Base-by-base conservation (phyloP, 2,888 invertebrate species). In the Amphipyra berbera region DNA sequence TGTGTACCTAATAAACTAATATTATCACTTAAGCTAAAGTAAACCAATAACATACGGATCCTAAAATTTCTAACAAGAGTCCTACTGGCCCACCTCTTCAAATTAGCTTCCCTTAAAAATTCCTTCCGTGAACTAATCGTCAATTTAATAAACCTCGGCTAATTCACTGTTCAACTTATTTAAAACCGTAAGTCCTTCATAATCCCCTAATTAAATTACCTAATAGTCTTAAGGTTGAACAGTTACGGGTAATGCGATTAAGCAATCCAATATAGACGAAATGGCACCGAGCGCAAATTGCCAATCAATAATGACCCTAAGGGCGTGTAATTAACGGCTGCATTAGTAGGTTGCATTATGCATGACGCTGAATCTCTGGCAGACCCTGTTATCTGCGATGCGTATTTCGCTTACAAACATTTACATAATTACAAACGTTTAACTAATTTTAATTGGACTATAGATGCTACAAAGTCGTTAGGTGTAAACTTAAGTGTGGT, bases 301-400 rank as follows among this genome's bases (percentile, higher is more conserved):
- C 84, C 88, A 91, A 90, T 90, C 89, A 90, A 90, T 89, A 86
- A 85, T 84, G 83, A 82, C 87, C 88, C 86, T 83, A 85, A 89
- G 88, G 89, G 85, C 84, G 64, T 83, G 87, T 90, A 89, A 92
- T 92, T 91, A 92, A 89, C 88, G 81, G 82, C 83, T 86, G 84
- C 89, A 92, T 92, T 91, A 90, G 89, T 80, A 81, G 77, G 70
- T 70, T 91, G 89, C 89, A 91, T 92, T 88, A 93, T 92, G 90
- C 90, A 92, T 91, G 85, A 85, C 82, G 81, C 80, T 78, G 86
- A 90, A 89, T 90, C 89, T 86, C 87, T 82, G 79, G 74, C 76
- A 77, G 71, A 72, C 77, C 49, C 81, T 86, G 87, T 88, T 89
- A 90, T 90, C 88, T 84, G 81, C 69, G 76, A 76, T 78, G 83